Evolutionary conservation across 64 coral and sea anemone genomes (phyloP).

Genomic region (Montipora efflorescens): DNA sequence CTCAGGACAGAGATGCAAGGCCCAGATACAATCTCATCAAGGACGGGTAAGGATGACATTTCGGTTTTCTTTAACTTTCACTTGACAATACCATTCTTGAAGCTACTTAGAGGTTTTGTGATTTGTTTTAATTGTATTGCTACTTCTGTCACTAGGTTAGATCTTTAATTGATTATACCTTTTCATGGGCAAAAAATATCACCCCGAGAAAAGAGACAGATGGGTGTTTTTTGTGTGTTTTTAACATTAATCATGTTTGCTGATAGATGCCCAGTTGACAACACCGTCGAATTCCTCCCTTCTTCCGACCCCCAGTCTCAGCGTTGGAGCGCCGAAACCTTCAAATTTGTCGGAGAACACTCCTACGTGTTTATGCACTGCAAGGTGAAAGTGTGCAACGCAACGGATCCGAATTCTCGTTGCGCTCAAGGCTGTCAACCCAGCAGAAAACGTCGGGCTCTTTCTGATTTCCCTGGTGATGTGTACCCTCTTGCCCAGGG

Average conservation of each 20-base stretch:
- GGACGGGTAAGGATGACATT: slow-evolving; percentile 11
- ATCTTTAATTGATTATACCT: too few species aligned
- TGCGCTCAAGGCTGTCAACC: slow-evolving; percentile 60
- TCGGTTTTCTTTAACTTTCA: too few species aligned
- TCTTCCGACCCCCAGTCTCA: not conserved
- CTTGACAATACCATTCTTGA: too few species aligned
- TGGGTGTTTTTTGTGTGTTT: not conserved
- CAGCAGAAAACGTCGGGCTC: not conserved
- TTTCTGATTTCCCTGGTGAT: not conserved
- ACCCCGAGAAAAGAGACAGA: too few species aligned
- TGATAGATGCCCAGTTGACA: slow-evolving; percentile 61
- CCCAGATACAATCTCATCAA: slow-evolving; percentile 36
- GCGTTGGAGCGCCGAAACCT: slow-evolving; percentile 82
- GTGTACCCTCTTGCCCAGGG: slow-evolving; percentile 31
- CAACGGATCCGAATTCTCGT: slow-evolving; percentile 57
- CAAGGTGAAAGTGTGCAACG: slow-evolving; percentile 77
- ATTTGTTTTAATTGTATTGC: too few species aligned
- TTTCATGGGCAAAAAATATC: too few species aligned
- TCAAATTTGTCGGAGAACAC: slow-evolving; percentile 72
- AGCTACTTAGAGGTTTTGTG: too few species aligned
- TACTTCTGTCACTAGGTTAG: too few species aligned
- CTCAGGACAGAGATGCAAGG: slow-evolving; percentile 21
- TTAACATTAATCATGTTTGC: not conserved
- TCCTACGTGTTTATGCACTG: slow-evolving; percentile 87
- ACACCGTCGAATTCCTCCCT: slow-evolving; percentile 58